Base-by-base conservation (phyloP, 2,797 vertebrate species). In the Mormyrus hasselquistii region DNA sequence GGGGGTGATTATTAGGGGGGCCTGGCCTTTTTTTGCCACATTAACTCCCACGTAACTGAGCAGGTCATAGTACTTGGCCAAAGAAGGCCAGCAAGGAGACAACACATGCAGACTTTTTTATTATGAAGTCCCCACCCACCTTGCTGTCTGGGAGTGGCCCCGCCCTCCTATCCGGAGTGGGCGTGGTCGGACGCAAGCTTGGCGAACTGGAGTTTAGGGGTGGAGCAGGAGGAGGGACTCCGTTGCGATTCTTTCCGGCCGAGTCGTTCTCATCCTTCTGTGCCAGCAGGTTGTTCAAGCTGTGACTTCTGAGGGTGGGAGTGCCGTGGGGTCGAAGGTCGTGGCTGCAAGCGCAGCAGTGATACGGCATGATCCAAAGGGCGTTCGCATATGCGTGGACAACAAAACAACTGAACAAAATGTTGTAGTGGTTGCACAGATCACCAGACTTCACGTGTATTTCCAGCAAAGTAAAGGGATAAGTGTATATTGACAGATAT, bases 211-310 rank as follows among this genome's bases (percentile, higher is more conserved):
- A 62, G 87, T 92, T 88, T 91, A 89, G 87, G 90, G 87, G 55
- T 82, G 50, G 87, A 16, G 41, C 55, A 38, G 87, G 19, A 25
- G 49, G 44, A 38, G 29, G 59, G 57, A 22, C 29, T 8, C 34
- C 34, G 12, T 53, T 88, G 57, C 47, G 82, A 76, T 19, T 76
- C 69, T 22, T 55, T 9, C 2, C 76, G 14, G 5, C 91, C 73
- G 84, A 91, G 25, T 88, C 91, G 92, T 73, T 91, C 88, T 0
- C 94, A 92, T 95, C 94, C 0, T 94, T 92, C 38, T 22, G 93
- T 53, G 97, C 97, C 91, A 98, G 92, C 87, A 98, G 95, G 92
- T 98, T 97, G 91, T 96, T 96, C 90, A 97, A 95, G 59, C 97
- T 98, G 93, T 97, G 97, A 93, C 96, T 97, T 89, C 97, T 94